Percentiles rank a stretch among this genome's conserved stretches.
phyloP scores from a whole-genome alignment of 2,113 vertebrate genomes.

The Beaufortia kweichowensis region DNA sequence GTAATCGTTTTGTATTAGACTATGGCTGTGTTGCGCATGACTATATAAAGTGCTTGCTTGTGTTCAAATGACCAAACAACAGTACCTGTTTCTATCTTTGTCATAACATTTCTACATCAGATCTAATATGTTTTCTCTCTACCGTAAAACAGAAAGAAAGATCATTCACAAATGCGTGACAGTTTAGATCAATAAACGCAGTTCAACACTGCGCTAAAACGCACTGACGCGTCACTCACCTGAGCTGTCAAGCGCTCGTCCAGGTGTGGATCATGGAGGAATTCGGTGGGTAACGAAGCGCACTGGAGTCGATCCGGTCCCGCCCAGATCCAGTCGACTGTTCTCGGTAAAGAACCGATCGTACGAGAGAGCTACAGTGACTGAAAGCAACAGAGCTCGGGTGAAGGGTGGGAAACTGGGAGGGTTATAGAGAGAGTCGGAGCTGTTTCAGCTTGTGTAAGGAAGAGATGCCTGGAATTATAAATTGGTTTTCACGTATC shows the following conservation, averaged over 20 bases:
- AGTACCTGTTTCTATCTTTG: not conserved
- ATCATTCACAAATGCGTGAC: not conserved
- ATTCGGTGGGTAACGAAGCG: slow-evolving; percentile 22
- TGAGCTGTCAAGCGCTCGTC: slow-evolving; percentile 41
- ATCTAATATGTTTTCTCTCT: not conserved
- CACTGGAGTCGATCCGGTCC: slow-evolving; percentile 41
- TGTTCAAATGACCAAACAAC: not conserved
- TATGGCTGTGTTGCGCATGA: slow-evolving; percentile 22
- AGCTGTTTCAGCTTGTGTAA: not conserved
- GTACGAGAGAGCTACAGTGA: slow-evolving; percentile 25
- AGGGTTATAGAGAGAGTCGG: not conserved
- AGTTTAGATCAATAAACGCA: not conserved
- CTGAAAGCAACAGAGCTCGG: slow-evolving; percentile 18
- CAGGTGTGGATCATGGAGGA: slow-evolving; percentile 32
- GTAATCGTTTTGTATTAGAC: not conserved
- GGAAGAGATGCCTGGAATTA: not conserved
- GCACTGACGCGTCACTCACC: slow-evolving; percentile 4
- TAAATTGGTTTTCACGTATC: not conserved
- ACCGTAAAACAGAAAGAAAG: not conserved
- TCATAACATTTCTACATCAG: not conserved
- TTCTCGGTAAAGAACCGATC: slow-evolving; percentile 2
- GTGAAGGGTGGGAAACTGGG: slow-evolving; percentile 1
- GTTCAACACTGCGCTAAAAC: not conserved
- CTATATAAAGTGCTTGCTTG: not conserved
- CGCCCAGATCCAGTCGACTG: slow-evolving; percentile 19